phyloP scores from a whole-genome alignment of 2,113 vertebrate genomes.

The Toxotes jaculatrix region DNA sequence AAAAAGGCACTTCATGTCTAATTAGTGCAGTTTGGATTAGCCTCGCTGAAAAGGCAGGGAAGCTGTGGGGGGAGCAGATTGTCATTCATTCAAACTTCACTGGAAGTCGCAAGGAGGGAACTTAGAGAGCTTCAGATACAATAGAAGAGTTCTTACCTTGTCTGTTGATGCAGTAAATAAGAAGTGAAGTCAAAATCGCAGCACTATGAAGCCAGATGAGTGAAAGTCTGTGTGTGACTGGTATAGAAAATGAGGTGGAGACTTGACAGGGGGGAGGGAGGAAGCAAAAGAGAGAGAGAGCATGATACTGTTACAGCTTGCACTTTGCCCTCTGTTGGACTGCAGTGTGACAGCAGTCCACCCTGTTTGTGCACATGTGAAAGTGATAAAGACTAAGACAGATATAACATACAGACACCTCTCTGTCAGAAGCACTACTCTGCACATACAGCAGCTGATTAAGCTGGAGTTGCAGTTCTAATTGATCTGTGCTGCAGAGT shows the following conservation, averaged over 20 bases:
- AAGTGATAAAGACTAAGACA: constrained; percentile 1
- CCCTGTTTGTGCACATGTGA: constrained; percentile 27
- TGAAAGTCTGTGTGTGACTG: constrained; percentile 62
- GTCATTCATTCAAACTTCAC: constrained; percentile 5
- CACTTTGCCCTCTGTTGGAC: constrained; percentile 78
- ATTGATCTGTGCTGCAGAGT: background rate
- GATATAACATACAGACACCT: background rate
- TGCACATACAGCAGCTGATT: constrained; percentile 10
- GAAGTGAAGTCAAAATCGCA: constrained; percentile 30
- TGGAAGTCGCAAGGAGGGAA: background rate
- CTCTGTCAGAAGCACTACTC: background rate
- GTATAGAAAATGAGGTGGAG: constrained; percentile 64
- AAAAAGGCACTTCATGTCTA: background rate
- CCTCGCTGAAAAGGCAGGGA: background rate
- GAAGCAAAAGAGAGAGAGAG: constrained; percentile 34
- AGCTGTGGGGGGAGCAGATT: background rate
- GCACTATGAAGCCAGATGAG: constrained; percentile 50
- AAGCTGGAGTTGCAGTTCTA: background rate
- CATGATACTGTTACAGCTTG: constrained; percentile 57
- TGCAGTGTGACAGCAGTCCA: constrained; percentile 54
- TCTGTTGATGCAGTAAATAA: constrained; percentile 15
- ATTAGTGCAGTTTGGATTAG: background rate
- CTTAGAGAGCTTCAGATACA: background rate
- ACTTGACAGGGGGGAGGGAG: constrained; percentile 63
- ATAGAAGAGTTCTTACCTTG: constrained; percentile 62